phyloP scores from a whole-genome alignment of 1,140 invertebrate species.

The Drosophila equinoxialis region DNA sequence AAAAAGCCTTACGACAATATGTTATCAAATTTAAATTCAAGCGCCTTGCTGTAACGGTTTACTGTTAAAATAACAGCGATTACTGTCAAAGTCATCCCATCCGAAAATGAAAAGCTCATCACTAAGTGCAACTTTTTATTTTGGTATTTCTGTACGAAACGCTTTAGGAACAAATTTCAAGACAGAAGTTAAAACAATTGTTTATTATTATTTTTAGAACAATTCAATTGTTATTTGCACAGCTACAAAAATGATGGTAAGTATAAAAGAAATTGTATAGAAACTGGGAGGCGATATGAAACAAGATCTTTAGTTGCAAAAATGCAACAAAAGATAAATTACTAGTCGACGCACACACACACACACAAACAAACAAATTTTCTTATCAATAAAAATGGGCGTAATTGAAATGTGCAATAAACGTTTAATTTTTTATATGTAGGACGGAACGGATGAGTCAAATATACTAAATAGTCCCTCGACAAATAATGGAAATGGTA shows the following conservation, averaged over 20 bases:
- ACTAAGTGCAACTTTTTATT: slow-evolving; percentile 2
- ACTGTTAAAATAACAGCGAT: not conserved
- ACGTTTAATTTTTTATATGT: slow-evolving; percentile 16
- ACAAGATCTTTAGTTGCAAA: not conserved
- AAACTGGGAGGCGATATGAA: not conserved
- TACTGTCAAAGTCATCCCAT: no score
- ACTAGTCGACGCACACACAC: not conserved
- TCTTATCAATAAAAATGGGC: slow-evolving; percentile 73
- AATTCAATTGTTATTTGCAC: slow-evolving; percentile 7
- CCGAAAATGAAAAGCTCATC: not conserved
- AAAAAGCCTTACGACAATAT: not conserved
- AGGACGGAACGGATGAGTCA: slow-evolving; percentile 75
- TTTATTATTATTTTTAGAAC: slow-evolving; percentile 9
- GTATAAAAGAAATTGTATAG: not conserved
- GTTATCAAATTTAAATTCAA: not conserved
- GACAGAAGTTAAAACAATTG: slow-evolving; percentile 1
- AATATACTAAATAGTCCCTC: slow-evolving; percentile 58
- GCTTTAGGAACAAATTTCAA: slow-evolving; percentile 1
- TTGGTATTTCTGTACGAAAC: slow-evolving; percentile 5
- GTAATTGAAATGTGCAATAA: slow-evolving; percentile 58
- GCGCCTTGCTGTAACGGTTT: not conserved
- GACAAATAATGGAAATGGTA: slow-evolving; percentile 45
- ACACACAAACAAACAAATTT: slow-evolving; percentile 46
- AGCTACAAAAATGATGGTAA: slow-evolving; percentile 12
- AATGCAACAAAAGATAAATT: not conserved